Evolutionary conservation across 2,888 invertebrate species (phyloP).

Genomic region (Uloborus plumipes): DNA sequence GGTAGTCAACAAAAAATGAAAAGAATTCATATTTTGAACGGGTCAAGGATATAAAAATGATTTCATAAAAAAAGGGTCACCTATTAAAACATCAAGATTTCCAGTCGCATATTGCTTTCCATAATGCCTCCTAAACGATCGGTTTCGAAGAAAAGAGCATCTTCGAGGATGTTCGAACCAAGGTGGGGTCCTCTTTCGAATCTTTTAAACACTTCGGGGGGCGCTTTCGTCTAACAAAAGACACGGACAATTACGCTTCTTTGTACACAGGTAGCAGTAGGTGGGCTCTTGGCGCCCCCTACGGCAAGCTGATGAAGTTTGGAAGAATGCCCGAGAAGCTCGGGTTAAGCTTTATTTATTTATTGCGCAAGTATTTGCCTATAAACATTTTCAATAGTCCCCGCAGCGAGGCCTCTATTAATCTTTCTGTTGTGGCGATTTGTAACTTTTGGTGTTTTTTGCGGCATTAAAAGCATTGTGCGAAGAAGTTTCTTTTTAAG

Average conservation of each 20-base stretch:
- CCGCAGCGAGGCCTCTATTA: slow-evolving; percentile 37
- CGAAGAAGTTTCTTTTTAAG: too few relatives aligned
- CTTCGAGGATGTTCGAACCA: slow-evolving; percentile 38
- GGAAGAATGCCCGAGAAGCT: slow-evolving; percentile 46
- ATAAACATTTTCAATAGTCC: slow-evolving; percentile 36
- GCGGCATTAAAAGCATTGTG: too few relatives aligned
- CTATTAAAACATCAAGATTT: slow-evolving; percentile 24
- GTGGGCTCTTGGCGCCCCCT: slow-evolving; percentile 54
- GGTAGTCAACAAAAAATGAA: not conserved
- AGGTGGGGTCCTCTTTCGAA: slow-evolving; percentile 35
- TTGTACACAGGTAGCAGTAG: slow-evolving; percentile 59
- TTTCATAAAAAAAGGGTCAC: slow-evolving; percentile 38
- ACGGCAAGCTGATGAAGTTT: slow-evolving; percentile 50
- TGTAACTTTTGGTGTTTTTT: slow-evolving; percentile 15
- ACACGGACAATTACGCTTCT: slow-evolving; percentile 59
- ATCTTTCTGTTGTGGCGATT: slow-evolving; percentile 43
- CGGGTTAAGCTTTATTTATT: slow-evolving; percentile 33
- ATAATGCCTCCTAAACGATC: slow-evolving; percentile 31
- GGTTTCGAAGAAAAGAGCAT: slow-evolving; percentile 38
- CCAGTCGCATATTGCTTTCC: slow-evolving; percentile 35
- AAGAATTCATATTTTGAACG: slow-evolving; percentile 21
- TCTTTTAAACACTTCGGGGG: slow-evolving; percentile 35
- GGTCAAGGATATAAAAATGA: slow-evolving; percentile 45
- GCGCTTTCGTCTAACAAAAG: slow-evolving; percentile 39
- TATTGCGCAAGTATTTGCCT: slow-evolving; percentile 32